These are phyloP conservation scores for Fulmarus glacialis DNA, from an alignment of 2,113 vertebrate species.

Conservation along the genomic window DNA sequence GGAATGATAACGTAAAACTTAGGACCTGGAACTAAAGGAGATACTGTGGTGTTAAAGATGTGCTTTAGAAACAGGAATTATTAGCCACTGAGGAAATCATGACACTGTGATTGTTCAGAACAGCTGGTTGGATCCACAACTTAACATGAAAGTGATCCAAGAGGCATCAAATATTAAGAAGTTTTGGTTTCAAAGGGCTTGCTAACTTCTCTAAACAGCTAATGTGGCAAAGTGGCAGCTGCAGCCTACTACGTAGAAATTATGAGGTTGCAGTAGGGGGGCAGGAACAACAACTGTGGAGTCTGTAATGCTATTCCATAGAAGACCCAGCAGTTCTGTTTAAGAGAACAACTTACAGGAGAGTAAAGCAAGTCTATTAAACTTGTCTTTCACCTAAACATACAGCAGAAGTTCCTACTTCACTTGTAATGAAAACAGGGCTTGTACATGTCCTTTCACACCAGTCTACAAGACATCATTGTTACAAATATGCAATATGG, in stretches of 20 bases:
- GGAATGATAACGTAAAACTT: neutral
- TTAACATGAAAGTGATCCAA: conserved; percentile 42
- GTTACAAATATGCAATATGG: neutral
- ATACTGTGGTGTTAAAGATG: conserved; percentile 2
- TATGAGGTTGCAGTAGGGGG: neutral
- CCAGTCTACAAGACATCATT: neutral
- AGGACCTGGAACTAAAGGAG: conserved; percentile 37
- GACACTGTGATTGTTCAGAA: conserved; percentile 1
- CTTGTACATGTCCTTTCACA: neutral
- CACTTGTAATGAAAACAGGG: neutral
- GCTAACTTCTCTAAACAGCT: neutral
- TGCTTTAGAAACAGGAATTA: conserved; percentile 16
- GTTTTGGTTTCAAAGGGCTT: conserved; percentile 57
- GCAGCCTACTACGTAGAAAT: neutral
- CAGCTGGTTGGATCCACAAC: neutral
- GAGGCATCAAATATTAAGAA: conserved; percentile 22
- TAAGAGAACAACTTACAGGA: neutral
- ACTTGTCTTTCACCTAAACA: neutral
- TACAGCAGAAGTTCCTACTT: neutral
- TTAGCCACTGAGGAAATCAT: neutral
- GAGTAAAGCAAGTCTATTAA: neutral
- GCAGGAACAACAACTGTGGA: neutral
- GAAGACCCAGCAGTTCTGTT: neutral
- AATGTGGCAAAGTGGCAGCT: conserved; percentile 41
- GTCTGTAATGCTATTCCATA: neutral